Evolutionary conservation across 2,797 vertebrate genomes (phyloP).

Genomic region (Falco columbarius): DNA sequence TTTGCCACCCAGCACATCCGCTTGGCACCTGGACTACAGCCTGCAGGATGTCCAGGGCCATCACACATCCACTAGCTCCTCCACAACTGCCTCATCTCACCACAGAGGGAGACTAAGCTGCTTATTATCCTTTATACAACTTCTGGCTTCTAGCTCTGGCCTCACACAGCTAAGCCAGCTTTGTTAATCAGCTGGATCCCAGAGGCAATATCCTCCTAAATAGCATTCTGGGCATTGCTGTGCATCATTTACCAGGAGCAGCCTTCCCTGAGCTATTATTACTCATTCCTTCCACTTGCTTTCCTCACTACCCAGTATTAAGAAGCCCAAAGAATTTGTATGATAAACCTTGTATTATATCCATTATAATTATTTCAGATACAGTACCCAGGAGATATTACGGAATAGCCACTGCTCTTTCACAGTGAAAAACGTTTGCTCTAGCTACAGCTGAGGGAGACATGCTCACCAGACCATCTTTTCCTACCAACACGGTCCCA

Average conservation of each 20-base stretch:
- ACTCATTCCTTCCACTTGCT: background rate
- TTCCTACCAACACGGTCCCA: background rate
- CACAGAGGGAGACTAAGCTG: background rate
- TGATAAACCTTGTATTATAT: background rate
- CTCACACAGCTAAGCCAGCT: conserved; percentile 33
- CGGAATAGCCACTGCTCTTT: background rate
- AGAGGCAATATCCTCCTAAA: conserved; percentile 28
- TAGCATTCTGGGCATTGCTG: background rate
- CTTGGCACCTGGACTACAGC: rapidly evolving
- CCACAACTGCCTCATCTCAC: background rate
- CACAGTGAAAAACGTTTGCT: background rate
- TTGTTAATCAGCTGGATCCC: conserved; percentile 38
- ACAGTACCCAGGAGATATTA: background rate
- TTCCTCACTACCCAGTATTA: background rate
- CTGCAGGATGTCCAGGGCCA: rapidly evolving
- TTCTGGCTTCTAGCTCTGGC: background rate
- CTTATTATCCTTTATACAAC: background rate
- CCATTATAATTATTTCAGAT: background rate
- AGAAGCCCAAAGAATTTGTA: background rate
- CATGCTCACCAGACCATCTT: background rate
- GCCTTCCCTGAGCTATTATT: background rate
- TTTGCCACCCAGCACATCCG: background rate
- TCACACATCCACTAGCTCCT: background rate
- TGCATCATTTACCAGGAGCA: background rate
- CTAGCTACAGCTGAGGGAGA: background rate